Percentiles rank a stretch among this genome's conserved stretches.
These are phyloP conservation scores for Chydorus sphaericus DNA, from an alignment of 2,888 invertebrate genomes.

Conservation along the genomic window DNA sequence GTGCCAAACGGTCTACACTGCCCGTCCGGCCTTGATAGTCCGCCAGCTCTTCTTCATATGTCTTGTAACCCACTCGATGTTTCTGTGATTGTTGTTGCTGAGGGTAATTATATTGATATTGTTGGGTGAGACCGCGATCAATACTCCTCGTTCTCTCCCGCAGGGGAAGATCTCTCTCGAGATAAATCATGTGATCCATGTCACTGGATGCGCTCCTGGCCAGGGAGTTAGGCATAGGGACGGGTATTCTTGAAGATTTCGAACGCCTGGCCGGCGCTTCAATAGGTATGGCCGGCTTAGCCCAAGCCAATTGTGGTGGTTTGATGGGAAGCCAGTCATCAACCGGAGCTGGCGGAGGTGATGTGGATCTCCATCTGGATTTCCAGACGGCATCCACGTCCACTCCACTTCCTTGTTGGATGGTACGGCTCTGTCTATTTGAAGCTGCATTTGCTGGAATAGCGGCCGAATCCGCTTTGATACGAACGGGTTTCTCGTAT, in stretches of 20 bases:
- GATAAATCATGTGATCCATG: conserved; percentile 12
- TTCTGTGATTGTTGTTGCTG: not conserved
- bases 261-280: not conserved
- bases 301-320: conserved; percentile 11
- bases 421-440: not conserved
- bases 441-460: too few relatives aligned
- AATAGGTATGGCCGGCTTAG: not conserved
- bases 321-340: conserved; percentile 11
- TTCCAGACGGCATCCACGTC: conserved; percentile 7
- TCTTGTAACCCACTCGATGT: conserved; percentile 1
- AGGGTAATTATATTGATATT: not conserved
- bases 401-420: not conserved
- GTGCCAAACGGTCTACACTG: conserved; percentile 2
- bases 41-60: conserved; percentile 10
- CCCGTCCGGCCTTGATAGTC: conserved; percentile 9
- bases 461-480: not conserved
- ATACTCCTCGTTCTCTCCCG: conserved; percentile 12
- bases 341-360: conserved; percentile 5
- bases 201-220: conserved; percentile 10
- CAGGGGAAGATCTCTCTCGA: conserved; percentile 9
- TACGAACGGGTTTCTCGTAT: conserved; percentile 1
- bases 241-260: not conserved
- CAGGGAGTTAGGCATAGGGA: not conserved
- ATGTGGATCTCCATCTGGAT: conserved; percentile 11
- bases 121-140: conserved; percentile 8